Evolutionary conservation across 2,888 invertebrate genomes (phyloP).

Genomic region (Apotomis betuletana): DNA sequence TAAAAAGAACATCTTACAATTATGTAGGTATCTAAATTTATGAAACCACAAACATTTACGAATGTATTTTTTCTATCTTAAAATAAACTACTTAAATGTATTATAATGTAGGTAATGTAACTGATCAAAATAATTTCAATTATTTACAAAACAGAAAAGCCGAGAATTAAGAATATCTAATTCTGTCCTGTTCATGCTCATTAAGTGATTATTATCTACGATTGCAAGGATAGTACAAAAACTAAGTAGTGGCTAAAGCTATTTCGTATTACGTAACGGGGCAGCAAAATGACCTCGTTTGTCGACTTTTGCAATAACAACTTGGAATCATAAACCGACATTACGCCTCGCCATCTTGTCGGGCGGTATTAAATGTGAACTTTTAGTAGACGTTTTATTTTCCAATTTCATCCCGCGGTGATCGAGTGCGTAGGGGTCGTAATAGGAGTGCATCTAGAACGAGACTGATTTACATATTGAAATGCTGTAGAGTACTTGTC

Average conservation of each 20-base stretch:
- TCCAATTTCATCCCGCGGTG: background rate
- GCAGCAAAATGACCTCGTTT: slow-evolving; percentile 5
- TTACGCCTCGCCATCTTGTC: slow-evolving; percentile 14
- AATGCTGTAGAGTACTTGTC: too few species aligned
- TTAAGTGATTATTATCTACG: too few species aligned
- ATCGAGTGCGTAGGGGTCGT: background rate
- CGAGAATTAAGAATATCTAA: too few species aligned
- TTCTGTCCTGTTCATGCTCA: too few species aligned
- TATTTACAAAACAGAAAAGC: too few species aligned
- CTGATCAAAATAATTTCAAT: background rate
- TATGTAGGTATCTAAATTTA: too few species aligned
- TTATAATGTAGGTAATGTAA: background rate
- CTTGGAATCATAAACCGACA: slow-evolving; percentile 16
- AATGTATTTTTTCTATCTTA: too few species aligned
- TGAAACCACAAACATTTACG: too few species aligned
- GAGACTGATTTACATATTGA: too few species aligned
- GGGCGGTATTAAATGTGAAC: slow-evolving; percentile 5
- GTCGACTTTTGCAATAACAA: slow-evolving; percentile 31
- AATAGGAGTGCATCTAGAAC: background rate
- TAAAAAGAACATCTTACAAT: too few species aligned
- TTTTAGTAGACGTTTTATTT: background rate
- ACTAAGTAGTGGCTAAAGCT: background rate
- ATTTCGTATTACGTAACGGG: slow-evolving; percentile 5
- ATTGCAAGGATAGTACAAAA: background rate
- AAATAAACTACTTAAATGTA: too few species aligned